Evolutionary conservation across 2,888 invertebrate species (phyloP).

Genomic region (Heteromurus nitidus): DNA sequence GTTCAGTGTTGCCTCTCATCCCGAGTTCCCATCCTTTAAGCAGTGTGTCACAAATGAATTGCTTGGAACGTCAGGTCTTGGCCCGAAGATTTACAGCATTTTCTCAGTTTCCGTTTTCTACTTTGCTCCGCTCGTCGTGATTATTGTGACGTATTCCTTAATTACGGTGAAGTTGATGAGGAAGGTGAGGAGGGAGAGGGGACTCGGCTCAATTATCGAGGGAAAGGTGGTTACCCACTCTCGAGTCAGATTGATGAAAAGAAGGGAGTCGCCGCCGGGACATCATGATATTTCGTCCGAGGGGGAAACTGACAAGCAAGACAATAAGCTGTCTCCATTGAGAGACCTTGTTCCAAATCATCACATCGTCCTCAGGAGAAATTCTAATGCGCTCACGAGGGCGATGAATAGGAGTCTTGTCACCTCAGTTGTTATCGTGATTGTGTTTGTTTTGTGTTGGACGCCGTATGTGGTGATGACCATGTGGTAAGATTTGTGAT

Average conservation of each 20-base stretch:
- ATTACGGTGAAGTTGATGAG: conserved; percentile 86
- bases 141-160: conserved; percentile 83
- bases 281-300: no score
- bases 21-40: neutral
- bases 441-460: conserved; percentile 86
- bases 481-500: conserved; percentile 79
- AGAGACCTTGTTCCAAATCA: no score
- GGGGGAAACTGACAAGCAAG: no score
- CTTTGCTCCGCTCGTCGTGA: conserved; percentile 83
- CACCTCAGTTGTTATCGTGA: conserved; percentile 76
- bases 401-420: conserved; percentile 77
- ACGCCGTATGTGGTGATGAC: conserved; percentile 86
- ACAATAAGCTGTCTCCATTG: no score
- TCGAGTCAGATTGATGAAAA: no score
- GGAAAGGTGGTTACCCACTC: no score
- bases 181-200: conserved; percentile 77
- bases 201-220: no score
- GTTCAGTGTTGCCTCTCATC: neutral
- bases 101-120: conserved; percentile 76
- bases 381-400: conserved; percentile 80
- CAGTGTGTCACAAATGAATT: neutral
- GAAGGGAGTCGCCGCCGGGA: no score
- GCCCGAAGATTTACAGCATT: conserved; percentile 1
- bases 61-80: neutral
- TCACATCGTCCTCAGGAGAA: conserved; percentile 51